These are phyloP conservation scores for Cerastoderma edule DNA, from an alignment of 2,888 invertebrate species.

Conservation along the genomic window DNA sequence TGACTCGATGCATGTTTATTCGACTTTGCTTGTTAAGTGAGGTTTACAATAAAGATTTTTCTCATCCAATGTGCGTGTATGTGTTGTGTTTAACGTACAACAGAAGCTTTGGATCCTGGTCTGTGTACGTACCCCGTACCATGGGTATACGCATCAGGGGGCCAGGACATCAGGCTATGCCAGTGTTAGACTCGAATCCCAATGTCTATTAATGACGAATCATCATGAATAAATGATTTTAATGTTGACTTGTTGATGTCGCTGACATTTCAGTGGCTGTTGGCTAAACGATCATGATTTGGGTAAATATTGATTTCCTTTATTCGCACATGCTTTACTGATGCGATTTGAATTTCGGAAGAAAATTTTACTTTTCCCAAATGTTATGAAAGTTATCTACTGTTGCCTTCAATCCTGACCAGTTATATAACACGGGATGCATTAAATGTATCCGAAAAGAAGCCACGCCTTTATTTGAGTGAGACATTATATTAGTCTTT, in stretches of 20 bases:
- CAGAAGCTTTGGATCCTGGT: background rate
- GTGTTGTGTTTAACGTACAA: background rate
- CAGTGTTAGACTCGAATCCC: background rate
- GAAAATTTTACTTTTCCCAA: background rate
- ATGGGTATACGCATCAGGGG: background rate
- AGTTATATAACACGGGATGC: too few species aligned
- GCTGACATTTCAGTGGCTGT: background rate
- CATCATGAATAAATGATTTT: background rate
- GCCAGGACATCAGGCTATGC: too few species aligned
- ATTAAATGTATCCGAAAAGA: too few species aligned
- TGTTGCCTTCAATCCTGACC: background rate
- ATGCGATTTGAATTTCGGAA: background rate
- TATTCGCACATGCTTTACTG: background rate
- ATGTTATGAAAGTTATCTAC: background rate
- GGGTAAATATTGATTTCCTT: background rate
- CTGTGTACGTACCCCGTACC: background rate
- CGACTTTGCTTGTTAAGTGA: too few species aligned
- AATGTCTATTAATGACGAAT: background rate
- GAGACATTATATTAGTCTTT: too few species aligned
- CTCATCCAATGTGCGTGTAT: background rate
- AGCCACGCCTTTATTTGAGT: too few species aligned
- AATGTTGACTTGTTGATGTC: conserved; percentile 8
- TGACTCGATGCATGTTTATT: too few species aligned
- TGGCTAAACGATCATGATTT: background rate
- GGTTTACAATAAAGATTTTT: background rate